Conservation (phyloP, 2,888 invertebrate species). For the Hermodice carunculata region DNA sequence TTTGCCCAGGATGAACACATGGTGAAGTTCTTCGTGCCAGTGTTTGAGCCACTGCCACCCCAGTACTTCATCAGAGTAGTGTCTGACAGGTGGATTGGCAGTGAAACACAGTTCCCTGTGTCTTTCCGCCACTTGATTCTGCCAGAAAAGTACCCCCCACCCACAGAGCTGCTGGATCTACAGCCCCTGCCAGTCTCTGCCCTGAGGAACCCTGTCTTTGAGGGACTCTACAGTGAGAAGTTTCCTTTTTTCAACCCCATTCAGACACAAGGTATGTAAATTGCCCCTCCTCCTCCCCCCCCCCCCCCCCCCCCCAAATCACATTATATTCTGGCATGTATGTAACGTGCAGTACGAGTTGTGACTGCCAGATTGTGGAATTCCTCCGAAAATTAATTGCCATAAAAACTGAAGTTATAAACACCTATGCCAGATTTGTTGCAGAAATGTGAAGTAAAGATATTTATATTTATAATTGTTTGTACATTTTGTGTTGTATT, state of each 20-base stretch:
- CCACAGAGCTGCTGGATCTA: slow-evolving; percentile 95
- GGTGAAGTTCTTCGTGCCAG: slow-evolving; percentile 97
- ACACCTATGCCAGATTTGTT: no score
- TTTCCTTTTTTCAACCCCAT: slow-evolving; percentile 98
- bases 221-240: slow-evolving; percentile 85
- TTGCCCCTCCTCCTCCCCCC: no score
- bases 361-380: no score
- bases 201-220: slow-evolving; percentile 87
- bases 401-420: no score
- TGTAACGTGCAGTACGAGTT: no score
- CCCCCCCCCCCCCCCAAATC: no score
- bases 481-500: no score
- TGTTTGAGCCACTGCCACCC: slow-evolving; percentile 98
- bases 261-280: slow-evolving; percentile 84
- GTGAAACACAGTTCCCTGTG: slow-evolving; percentile 95
- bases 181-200: slow-evolving; percentile 95
- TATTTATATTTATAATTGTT: no score
- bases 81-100: slow-evolving; percentile 76
- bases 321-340: no score
- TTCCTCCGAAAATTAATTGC: no score
- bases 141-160: slow-evolving; percentile 98
- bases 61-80: slow-evolving; percentile 89
- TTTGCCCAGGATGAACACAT: slow-evolving; percentile 95
- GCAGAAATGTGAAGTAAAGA: no score
- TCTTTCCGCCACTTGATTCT: slow-evolving; percentile 97